Evolutionary conservation across 1,140 invertebrate species (phyloP).

Genomic region (Maconellicoccus hirsutus): DNA sequence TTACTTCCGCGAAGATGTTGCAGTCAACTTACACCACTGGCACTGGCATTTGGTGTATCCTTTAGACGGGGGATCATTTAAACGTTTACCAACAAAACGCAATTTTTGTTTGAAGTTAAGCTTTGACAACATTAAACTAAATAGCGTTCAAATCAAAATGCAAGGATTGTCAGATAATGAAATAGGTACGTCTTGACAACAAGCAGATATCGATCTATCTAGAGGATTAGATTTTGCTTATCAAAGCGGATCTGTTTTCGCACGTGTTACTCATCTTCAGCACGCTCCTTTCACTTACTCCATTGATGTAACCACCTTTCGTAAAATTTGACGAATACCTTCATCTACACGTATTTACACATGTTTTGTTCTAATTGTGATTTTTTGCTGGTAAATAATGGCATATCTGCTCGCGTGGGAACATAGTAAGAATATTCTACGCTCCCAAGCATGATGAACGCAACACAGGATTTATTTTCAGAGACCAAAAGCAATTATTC

Average conservation of each 20-base stretch:
- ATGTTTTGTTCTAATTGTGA: background rate
- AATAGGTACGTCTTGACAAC: constrained; percentile 40
- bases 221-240: constrained; percentile 39
- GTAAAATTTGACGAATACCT: too few relatives aligned
- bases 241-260: constrained; percentile 34
- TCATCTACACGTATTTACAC: background rate
- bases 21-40: constrained; percentile 68
- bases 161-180: constrained; percentile 35
- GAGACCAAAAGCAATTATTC: constrained; percentile 41
- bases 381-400: constrained; percentile 33
- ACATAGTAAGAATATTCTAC: constrained; percentile 48
- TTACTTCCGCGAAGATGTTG: constrained; percentile 62
- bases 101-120: too few relatives aligned
- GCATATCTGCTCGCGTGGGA: constrained; percentile 33
- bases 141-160: constrained; percentile 29
- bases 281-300: constrained; percentile 29
- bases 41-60: constrained; percentile 45
- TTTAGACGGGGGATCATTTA: constrained; percentile 32
- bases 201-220: constrained; percentile 39
- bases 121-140: constrained; percentile 43
- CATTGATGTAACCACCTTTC: constrained; percentile 6
- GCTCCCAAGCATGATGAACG: constrained; percentile 45
- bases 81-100: too few relatives aligned
- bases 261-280: constrained; percentile 36
- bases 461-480: constrained; percentile 37